Evolutionary conservation across 2,888 invertebrate species (phyloP).

Genomic region (Cosmopolites sordidus): DNA sequence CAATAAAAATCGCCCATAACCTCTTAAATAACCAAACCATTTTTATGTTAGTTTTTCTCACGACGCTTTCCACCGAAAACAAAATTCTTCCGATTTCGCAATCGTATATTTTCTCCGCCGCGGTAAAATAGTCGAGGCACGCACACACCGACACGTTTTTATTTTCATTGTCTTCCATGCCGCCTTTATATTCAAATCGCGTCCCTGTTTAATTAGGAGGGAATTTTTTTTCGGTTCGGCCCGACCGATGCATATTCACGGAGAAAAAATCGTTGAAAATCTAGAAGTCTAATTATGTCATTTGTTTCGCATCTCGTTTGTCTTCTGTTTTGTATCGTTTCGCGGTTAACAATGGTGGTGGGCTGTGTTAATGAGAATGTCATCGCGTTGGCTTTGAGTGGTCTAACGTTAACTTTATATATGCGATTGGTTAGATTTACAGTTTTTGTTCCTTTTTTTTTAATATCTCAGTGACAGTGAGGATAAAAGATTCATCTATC

Average conservation of each 20-base stretch:
- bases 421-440: too few relatives aligned
- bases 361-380: neutral
- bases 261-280: conserved; percentile 16
- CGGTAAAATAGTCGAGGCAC: too few relatives aligned
- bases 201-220: neutral
- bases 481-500: too few relatives aligned
- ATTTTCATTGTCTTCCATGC: neutral
- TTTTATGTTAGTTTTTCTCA: too few relatives aligned
- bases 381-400: neutral
- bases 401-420: too few relatives aligned
- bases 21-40: too few relatives aligned
- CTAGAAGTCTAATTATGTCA: conserved; percentile 26
- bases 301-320: conserved; percentile 21
- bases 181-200: neutral
- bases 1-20: too few relatives aligned
- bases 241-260: conserved; percentile 18
- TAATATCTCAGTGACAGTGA: too few relatives aligned
- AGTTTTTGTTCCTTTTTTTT: too few relatives aligned
- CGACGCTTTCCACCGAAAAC: too few relatives aligned
- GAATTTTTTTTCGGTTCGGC: neutral
- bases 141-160: neutral
- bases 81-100: too few relatives aligned
- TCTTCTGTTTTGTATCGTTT: conserved; percentile 18
- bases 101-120: too few relatives aligned
- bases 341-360: conserved; percentile 14